Base-by-base conservation (phyloP, 2,888 invertebrate genomes). In the Parnassius apollo region DNA sequence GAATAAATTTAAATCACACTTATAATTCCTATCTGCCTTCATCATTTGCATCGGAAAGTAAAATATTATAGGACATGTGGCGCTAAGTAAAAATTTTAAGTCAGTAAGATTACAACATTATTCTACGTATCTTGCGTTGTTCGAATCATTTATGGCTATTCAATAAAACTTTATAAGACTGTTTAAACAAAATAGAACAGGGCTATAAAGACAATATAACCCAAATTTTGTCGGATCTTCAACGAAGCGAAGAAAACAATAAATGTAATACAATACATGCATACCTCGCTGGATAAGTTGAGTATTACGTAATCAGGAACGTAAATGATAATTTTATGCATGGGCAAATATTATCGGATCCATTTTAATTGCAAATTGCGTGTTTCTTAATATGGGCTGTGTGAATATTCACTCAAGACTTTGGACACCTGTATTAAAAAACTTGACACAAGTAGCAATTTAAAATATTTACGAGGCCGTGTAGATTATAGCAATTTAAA, bases 261-360 rank as follows among this genome's bases (percentile, higher is more conserved):
- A 68, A 71, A 68, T 67, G 65, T 64, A 53, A 56, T 59, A 48
- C 51, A 53, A 56, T 59, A 48, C 51, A 35, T 12, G n/a, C 13
- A 61, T 61, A 65, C 60, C 50, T 54, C 11, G 57, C n/a, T 56
- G 53, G 64, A 65, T 56, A 56, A 63, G 66, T 64, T 59, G 71
- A 68, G 72, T 68, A 71, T 74, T 71, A 71, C 71, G 72, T 80
- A 78, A 80, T 77, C 73, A 76, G 69, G 66, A 53, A 56, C 42
- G 58, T 66, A 65, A 63, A 76, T 79, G 80, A 81, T 85, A 67
- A 83, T 82, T 82, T 83, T 84, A 85, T 85, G 80, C 81, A 82
- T 82, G 75, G 79, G 80, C 78, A 82, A 84, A 84, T 83, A 84
- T 81, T 75, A 76, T 73, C 73, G 73, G 72, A 69, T 77, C 65